A percentile compares a stretch with the other conserved stretches of the same genome.
Evolutionary conservation across 1,140 invertebrate genomes (phyloP).

Genomic region (Papilio glaucus): DNA sequence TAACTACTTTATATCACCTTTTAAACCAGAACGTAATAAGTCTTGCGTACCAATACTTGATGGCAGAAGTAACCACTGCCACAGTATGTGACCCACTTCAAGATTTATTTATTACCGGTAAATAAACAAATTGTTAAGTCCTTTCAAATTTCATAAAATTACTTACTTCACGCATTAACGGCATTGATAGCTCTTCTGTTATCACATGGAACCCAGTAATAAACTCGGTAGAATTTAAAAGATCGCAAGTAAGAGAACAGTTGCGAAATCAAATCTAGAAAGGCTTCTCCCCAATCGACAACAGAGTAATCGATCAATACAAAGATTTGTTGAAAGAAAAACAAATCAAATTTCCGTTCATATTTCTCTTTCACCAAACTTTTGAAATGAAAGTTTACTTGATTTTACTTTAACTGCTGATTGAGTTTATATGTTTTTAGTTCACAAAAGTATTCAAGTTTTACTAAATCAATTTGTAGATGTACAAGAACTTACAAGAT

Average conservation of each 20-base stretch:
- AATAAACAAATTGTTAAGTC: no score
- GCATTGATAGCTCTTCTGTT: not conserved
- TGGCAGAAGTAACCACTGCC: no score
- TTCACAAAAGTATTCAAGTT: conserved; percentile 10
- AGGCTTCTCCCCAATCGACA: not conserved
- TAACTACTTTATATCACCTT: no score
- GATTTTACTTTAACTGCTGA: conserved; percentile 3
- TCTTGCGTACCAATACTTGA: no score
- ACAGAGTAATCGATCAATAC: not conserved
- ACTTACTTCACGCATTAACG: not conserved
- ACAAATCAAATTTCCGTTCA: no score
- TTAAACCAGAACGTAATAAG: no score
- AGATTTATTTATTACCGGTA: no score
- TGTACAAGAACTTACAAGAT: not conserved
- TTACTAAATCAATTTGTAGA: not conserved
- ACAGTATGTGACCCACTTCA: no score
- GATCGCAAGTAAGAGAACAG: not conserved
- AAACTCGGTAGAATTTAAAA: not conserved
- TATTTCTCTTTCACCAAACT: no score
- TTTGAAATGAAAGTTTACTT: conserved; percentile 11
- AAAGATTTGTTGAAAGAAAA: no score
- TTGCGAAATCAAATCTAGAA: not conserved
- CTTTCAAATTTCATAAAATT: no score
- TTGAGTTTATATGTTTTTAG: conserved; percentile 14
- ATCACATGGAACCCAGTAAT: not conserved